phyloP scores from a whole-genome alignment of 1,140 invertebrate genomes.

The Nylanderia fulva region DNA sequence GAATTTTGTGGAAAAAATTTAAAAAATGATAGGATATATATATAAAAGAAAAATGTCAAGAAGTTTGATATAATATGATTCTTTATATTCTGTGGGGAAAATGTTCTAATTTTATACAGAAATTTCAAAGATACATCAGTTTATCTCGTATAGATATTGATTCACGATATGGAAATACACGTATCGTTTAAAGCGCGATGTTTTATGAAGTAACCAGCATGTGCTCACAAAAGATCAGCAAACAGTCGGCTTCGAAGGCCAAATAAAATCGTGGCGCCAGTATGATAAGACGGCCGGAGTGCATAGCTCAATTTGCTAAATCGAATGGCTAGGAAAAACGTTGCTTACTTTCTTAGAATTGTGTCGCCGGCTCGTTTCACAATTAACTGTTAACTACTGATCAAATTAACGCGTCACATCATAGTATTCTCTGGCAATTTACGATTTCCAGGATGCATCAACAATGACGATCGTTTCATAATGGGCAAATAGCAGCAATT shows the following conservation, averaged over 20 bases:
- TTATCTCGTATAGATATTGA: background rate
- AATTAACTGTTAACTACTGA: constrained; percentile 24
- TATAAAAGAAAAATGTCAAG: background rate
- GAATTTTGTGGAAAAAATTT: background rate
- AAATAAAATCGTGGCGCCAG: constrained; percentile 76
- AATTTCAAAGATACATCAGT: background rate
- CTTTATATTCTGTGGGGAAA: background rate
- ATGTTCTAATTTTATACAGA: background rate
- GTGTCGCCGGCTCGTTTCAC: constrained; percentile 2
- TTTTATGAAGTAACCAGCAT: constrained; percentile 7
- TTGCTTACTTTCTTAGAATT: constrained; percentile 2
- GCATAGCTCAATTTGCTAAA: constrained; percentile 25
- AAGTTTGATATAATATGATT: background rate
- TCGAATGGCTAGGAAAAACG: constrained; percentile 34
- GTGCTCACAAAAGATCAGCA: constrained; percentile 18
- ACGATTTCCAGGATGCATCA: background rate
- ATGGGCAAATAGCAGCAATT: background rate
- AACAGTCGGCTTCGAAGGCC: constrained; percentile 69
- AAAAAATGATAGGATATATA: background rate
- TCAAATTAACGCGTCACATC: constrained; percentile 1
- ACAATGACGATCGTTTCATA: background rate
- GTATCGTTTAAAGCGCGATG: constrained; percentile 17
- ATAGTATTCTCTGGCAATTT: constrained; percentile 21
- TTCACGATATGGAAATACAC: background rate
- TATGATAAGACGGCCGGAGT: constrained; percentile 68